Conservation (phyloP, 2,888 invertebrate species). For the Idaea aversata region DNA sequence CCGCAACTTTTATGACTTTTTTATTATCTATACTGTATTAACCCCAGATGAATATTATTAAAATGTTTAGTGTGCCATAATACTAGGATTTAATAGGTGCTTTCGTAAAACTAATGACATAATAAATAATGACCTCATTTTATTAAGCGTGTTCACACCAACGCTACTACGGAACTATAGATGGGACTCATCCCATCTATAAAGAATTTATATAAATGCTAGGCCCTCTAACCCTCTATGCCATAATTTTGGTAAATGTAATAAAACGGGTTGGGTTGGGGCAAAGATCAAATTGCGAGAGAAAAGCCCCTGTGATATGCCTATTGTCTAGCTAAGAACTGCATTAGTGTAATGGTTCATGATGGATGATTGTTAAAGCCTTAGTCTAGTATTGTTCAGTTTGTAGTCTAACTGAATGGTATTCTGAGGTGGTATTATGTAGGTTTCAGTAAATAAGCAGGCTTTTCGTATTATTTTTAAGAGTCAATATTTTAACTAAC, state of each 20-base stretch:
- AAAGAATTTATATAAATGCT: background rate
- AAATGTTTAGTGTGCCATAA: background rate
- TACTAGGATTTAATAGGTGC: background rate
- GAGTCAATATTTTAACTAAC: background rate
- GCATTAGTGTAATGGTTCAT: slow-evolving; percentile 1
- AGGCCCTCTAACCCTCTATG: background rate
- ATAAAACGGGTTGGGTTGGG: background rate
- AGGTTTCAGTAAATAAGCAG: background rate
- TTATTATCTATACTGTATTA: too few relatives aligned
- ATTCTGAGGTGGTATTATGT: background rate
- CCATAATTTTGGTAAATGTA: slow-evolving; percentile 1
- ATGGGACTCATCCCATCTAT: background rate
- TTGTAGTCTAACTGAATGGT: background rate
- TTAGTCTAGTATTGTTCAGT: background rate
- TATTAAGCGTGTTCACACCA: background rate
- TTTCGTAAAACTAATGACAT: background rate
- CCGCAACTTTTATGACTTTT: too few relatives aligned
- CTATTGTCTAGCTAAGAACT: slow-evolving; percentile 1
- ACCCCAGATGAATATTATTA: too few relatives aligned
- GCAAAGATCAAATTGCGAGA: background rate
- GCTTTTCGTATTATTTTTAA: background rate
- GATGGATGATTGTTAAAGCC: background rate
- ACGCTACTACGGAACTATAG: too few relatives aligned
- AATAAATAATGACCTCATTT: background rate
- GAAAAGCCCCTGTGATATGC: background rate